Evolutionary conservation across 2,113 vertebrate genomes (phyloP).

Genomic region (Ramphastos sulfuratus): DNA sequence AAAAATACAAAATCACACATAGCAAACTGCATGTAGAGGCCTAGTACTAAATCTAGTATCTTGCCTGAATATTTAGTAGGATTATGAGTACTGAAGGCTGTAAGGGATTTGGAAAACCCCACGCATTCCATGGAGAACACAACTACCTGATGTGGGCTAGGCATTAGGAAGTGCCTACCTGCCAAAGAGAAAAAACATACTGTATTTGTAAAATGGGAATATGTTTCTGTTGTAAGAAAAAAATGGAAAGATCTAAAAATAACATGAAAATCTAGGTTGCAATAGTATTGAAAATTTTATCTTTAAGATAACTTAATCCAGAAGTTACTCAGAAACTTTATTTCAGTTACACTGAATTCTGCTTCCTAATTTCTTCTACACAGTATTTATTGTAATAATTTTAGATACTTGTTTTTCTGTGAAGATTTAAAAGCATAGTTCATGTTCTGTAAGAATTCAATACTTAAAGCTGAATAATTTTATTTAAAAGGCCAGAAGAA

Average conservation of each 20-base stretch:
- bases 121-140: conserved; percentile 87
- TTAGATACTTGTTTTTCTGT: not conserved
- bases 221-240: conserved; percentile 5
- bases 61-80: conserved; percentile 83
- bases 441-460: not conserved
- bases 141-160: conserved; percentile 85
- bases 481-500: not conserved
- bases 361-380: not conserved
- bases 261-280: not conserved
- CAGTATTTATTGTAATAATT: not conserved
- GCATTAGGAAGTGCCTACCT: conserved; percentile 85
- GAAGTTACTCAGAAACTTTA: not conserved
- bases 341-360: not conserved
- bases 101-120: conserved; percentile 85
- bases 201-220: conserved; percentile 69
- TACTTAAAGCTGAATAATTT: not conserved
- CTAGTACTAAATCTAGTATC: conserved; percentile 79
- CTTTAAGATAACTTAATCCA: not conserved
- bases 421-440: not conserved
- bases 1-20: conserved; percentile 54
- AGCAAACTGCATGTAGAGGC: conserved; percentile 69
- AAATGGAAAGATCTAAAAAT: not conserved
- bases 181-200: conserved; percentile 82
- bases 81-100: conserved; percentile 82
- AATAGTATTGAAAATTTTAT: not conserved